Conservation (phyloP, 2,888 invertebrate genomes). For the Mycalesis mineus region DNA sequence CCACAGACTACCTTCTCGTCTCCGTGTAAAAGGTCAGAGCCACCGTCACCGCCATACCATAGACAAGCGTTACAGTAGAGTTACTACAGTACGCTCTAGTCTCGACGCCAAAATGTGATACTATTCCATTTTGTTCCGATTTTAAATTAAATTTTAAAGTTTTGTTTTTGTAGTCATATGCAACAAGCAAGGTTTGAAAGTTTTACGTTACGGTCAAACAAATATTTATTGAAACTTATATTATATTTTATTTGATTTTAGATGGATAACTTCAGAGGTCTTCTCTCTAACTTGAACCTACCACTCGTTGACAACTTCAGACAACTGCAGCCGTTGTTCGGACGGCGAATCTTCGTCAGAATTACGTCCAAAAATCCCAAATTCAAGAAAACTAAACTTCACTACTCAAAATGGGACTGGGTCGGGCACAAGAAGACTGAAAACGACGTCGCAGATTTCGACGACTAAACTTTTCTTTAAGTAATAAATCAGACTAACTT, state of each 20-base stretch:
- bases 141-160: no score
- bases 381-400: conserved; percentile 77
- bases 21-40: no score
- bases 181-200: no score
- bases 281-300: conserved; percentile 80
- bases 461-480: conserved; percentile 47
- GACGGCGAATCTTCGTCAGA: conserved; percentile 82
- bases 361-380: conserved; percentile 77
- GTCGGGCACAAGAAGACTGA: conserved; percentile 74
- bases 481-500: conserved; percentile 30
- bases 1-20: no score
- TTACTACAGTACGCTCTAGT: no score
- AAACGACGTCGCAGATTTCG: conserved; percentile 68
- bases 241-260: conserved; percentile 40
- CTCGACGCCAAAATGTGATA: no score
- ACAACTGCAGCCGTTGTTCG: conserved; percentile 81
- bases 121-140: no score
- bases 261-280: conserved; percentile 81
- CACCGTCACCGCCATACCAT: no score
- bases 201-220: no score
- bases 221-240: no score
- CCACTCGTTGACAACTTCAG: conserved; percentile 85
- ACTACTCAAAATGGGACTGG: conserved; percentile 82
- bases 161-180: no score
- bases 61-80: no score